Evolutionary conservation across 2,888 invertebrate species (phyloP), one percentile per base, ranked within the genome.

Genomic region (Magallana nippona): DNA sequence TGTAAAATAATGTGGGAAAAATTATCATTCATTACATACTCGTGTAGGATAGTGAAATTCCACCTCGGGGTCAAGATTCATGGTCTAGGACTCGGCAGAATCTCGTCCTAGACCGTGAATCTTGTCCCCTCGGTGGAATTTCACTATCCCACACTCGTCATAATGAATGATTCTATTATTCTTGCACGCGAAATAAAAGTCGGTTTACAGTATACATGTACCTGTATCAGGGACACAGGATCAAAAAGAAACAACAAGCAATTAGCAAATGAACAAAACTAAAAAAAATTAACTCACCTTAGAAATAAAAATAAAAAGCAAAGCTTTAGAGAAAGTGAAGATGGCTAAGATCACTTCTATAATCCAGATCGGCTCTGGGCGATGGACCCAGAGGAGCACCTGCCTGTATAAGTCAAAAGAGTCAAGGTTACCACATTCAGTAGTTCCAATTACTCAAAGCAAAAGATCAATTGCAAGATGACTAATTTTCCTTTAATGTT

Each of bases 351-450:
- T 96, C 58, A 94, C 93, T 95, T 99, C 98, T 87, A 98, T 96
- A 91, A 97, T 96, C 98, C 98, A 98, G 91, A 98, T 95, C 93
- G 97, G 96, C 82, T 97, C 95, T 83, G 98, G 97, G 92, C 98
- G 96, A 94, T 98, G 96, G 94, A 98, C 98, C 98, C 98, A 98
- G 94, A 98, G 95, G 94, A 98, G 97, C 89, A 98, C 98, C 94
- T 98, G 97, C 95, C 95, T 94, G 86, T 55, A 60, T n/a, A 60
- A 32, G n/a, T n/a, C 57, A n/a, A 60, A 22, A 22, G 57, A 17
- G 17, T 55, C 55, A 80, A 56, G 8, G 32, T 15, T 15, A 17
- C 10, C n/a, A 55, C 15, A 79, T 17, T n/a, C 77, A 19, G 55
- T 79, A 79, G 19, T 44, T 55, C 44, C 17, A 15, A 79, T 79